Base-by-base conservation (phyloP, 2,113 vertebrate genomes). In the Aix galericulata region DNA sequence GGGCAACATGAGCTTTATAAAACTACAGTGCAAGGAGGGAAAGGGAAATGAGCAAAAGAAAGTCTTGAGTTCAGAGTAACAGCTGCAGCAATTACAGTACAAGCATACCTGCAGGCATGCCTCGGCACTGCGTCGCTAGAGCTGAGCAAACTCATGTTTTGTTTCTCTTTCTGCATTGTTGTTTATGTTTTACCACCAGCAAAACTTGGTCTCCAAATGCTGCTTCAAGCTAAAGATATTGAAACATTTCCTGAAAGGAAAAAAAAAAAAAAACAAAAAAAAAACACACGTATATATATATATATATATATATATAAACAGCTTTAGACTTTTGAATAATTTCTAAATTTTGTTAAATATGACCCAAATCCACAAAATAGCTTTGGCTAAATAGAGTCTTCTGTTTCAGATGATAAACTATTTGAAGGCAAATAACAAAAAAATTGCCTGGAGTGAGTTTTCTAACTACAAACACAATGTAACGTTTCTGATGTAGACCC, bases 221-320 rank as follows among this genome's bases (percentile, higher is more conserved):
- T 58, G 21, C 34, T 3, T 4, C 23, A 38, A 83, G n/a, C 4
- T 71, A 62, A 81, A 80, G 77, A 17, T 4, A 22, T 2, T 4
- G 6, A 50, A 2, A 17, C 2, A 29, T 71, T 55, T 55, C 25
- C 23, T 11, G 10, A 4, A 25, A 74, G 34, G 46, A 1, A 64
- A 78, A 32, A 21, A 17, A 20, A 20, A 17, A 11, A 40, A 40
- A 38, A 38, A 40, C 11, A 40, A 40, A 11, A 40, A 40, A 40
- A 40, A 40, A 11, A 40, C 10, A n/a, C n/a, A n/a, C n/a, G n/a
- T n/a, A n/a, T n/a, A n/a, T 11, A 40, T 40, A 40, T 11, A 40
- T 40, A 40, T 40, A 40, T 11, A 38, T 2, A 50, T 50, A 26
- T 17, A 40, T 2, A 29, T 3, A 46, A 40, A 42, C 0, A 0